Conservation (phyloP, 1,140 invertebrate species). For the Aplysia californica region DNA sequence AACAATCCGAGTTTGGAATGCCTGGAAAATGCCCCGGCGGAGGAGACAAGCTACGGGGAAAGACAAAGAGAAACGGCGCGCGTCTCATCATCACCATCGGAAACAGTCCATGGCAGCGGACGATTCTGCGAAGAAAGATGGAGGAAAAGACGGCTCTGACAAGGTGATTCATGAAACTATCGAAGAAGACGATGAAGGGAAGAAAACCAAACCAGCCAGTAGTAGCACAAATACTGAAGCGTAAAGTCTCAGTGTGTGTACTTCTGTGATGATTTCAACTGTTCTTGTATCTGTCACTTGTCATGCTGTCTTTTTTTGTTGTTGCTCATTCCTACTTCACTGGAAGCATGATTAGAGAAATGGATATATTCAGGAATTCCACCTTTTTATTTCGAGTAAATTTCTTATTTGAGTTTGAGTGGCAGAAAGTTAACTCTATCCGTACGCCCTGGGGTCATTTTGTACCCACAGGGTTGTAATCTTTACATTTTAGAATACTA, state of each 20-base stretch:
- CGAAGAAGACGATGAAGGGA: not conserved
- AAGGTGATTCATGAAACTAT: not conserved
- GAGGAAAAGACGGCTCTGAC: not conserved
- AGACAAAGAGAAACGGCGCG: not conserved
- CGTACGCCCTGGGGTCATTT: no score
- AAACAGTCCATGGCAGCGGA: not conserved
- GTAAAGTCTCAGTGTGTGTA: not conserved
- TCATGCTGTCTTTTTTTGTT: not conserved
- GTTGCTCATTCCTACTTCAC: no score
- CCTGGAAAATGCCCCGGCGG: constrained; percentile 58
- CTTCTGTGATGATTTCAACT: not conserved
- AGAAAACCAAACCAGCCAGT: not conserved
- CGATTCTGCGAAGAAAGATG: not conserved
- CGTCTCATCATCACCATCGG: not conserved
- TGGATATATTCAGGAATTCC: no score
- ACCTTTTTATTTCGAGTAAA: no score
- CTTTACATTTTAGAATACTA: no score
- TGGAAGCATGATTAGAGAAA: no score
- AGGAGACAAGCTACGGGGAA: constrained; percentile 7
- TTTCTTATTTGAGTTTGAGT: no score
- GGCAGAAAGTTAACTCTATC: no score
- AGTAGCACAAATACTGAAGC: not conserved
- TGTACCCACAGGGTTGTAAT: no score
- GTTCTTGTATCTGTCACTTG: not conserved
- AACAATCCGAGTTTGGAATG: constrained; percentile 67